Percentiles rank a stretch among this genome's conserved stretches.
These are phyloP conservation scores for Agapornis roseicollis DNA, from an alignment of 2,113 vertebrate species.

Conservation along the genomic window DNA sequence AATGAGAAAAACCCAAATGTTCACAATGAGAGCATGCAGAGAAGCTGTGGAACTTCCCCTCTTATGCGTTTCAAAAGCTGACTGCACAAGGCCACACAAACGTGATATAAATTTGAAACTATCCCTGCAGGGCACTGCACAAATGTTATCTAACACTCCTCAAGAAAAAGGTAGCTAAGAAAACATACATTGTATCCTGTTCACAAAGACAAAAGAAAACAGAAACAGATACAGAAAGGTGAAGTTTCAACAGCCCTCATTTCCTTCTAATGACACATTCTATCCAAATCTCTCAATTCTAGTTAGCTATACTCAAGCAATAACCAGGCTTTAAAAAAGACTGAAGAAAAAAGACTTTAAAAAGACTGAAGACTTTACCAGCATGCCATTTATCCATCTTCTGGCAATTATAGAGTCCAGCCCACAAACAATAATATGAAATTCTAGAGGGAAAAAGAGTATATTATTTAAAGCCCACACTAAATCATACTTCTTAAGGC, in stretches of 20 bases:
- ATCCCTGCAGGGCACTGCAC: background rate
- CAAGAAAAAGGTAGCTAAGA: background rate
- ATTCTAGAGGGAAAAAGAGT: constrained; percentile 76
- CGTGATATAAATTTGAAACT: background rate
- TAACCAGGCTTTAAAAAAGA: background rate
- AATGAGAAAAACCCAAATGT: background rate
- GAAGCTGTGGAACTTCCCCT: background rate
- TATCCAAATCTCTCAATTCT: background rate
- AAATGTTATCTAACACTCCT: background rate
- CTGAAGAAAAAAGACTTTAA: background rate
- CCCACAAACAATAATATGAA: constrained; percentile 96
- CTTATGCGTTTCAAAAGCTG: background rate
- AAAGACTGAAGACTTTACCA: constrained; percentile 76
- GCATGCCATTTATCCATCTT: constrained; percentile 97
- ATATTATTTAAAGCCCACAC: background rate
- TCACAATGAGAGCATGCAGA: background rate
- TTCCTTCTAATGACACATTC: background rate
- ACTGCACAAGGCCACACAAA: background rate
- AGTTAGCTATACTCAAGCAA: background rate
- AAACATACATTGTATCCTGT: background rate
- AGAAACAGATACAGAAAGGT: background rate
- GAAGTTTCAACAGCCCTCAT: background rate
- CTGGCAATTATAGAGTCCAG: constrained; percentile 93
- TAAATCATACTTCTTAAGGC: background rate
- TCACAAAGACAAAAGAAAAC: background rate